A percentile compares a stretch with the other conserved stretches of the same genome.
These are phyloP conservation scores for Acanthosepion esculentum DNA, from an alignment of 2,888 invertebrate species.

Conservation along the genomic window DNA sequence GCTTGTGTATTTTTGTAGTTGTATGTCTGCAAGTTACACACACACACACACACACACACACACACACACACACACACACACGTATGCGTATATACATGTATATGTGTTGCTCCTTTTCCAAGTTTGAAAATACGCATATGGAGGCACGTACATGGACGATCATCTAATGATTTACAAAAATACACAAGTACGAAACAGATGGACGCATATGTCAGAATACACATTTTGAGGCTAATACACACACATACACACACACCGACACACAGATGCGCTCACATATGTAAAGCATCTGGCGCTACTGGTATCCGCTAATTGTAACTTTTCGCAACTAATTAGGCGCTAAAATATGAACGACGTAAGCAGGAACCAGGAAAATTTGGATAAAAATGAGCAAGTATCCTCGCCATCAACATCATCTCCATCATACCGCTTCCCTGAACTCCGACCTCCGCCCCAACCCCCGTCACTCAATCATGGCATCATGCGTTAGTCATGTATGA, in stretches of 20 bases:
- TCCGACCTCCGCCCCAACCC: not conserved
- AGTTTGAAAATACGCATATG: too few species aligned
- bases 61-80: too few species aligned
- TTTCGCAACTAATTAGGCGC: constrained; percentile 21
- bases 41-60: too few species aligned
- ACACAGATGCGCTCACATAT: not conserved
- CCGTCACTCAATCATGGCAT: not conserved
- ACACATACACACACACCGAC: not conserved
- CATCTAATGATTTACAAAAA: too few species aligned
- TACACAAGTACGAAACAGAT: too few species aligned
- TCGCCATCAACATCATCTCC: not conserved
- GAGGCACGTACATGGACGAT: too few species aligned
- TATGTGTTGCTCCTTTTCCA: too few species aligned
- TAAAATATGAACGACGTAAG: not conserved
- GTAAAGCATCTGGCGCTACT: not conserved
- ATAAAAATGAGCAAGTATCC: not conserved
- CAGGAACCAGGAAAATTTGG: not conserved
- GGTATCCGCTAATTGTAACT: not conserved
- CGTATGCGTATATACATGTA: too few species aligned
- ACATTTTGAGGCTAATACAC: too few species aligned
- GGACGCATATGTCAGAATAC: too few species aligned
- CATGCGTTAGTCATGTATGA: not conserved
- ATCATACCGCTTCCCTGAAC: not conserved
- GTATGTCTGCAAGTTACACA: too few species aligned
- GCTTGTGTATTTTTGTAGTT: too few species aligned